A percentile compares a stretch with the other conserved stretches of the same genome.
Conservation (phyloP, 2,888 invertebrate genomes). For the Brachynemurus nebulosus region DNA sequence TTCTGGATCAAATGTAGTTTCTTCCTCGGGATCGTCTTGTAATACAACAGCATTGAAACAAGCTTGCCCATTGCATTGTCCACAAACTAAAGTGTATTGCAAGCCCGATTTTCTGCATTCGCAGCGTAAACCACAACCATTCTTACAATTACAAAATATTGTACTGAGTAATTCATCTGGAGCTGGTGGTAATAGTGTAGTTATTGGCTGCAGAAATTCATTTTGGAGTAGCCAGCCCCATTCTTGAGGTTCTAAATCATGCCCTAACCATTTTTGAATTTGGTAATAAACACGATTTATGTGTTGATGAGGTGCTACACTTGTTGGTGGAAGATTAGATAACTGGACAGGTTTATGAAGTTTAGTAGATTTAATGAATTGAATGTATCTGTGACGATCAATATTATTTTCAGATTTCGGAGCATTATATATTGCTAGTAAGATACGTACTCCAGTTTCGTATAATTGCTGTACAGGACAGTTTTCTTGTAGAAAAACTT, state of each 20-base stretch:
- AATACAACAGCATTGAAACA: constrained; percentile 9
- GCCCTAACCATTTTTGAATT: not conserved
- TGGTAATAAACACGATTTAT: not conserved
- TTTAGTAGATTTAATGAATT: not conserved
- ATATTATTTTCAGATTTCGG: not conserved
- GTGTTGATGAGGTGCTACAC: not conserved
- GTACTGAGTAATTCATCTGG: not conserved
- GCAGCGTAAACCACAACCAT: constrained; percentile 16
- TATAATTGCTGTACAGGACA: not conserved
- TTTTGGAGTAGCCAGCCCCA: not conserved
- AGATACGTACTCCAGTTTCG: not conserved
- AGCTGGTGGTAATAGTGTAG: constrained; percentile 17
- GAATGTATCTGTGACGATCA: not conserved
- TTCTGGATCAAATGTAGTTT: no score
- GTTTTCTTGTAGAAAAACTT: not conserved
- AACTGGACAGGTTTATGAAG: not conserved
- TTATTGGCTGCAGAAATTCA: constrained; percentile 22
- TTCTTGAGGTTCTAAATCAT: not conserved
- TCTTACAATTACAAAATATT: not conserved
- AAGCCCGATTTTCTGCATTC: constrained; percentile 24
- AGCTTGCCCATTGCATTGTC: constrained; percentile 16
- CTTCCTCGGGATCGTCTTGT: constrained; percentile 10
- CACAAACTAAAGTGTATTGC: constrained; percentile 20
- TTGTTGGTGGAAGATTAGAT: not conserved
- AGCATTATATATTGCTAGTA: not conserved